Percentiles rank a stretch among this genome's conserved stretches.
phyloP scores from a whole-genome alignment of 2,797 vertebrate genomes.

The Pyrocephalus nanus region DNA sequence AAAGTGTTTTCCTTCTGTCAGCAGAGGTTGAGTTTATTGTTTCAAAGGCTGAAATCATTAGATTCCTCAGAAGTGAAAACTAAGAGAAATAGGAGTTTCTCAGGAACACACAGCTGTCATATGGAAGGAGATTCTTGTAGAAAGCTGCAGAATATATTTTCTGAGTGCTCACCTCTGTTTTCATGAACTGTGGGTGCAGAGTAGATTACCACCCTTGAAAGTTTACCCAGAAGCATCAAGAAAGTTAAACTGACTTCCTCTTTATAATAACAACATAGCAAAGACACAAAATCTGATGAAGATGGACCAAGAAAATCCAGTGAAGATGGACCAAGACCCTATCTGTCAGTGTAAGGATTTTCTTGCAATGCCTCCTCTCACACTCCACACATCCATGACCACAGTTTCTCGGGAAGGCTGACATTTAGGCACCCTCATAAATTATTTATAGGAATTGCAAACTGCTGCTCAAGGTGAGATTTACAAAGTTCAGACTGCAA shows the following conservation, averaged over 20 bases:
- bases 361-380: background rate
- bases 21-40: background rate
- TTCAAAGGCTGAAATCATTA: background rate
- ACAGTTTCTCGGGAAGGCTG: background rate
- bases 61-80: background rate
- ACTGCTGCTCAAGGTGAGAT: background rate
- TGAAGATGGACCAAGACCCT: background rate
- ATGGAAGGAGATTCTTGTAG: background rate
- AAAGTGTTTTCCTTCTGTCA: background rate
- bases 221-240: background rate
- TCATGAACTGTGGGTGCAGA: background rate
- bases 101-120: background rate
- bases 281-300: background rate
- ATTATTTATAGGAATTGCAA: background rate
- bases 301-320: background rate
- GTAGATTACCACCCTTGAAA: background rate
- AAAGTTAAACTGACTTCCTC: background rate
- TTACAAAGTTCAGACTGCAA: background rate
- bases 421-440: background rate
- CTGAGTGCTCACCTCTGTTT: background rate
- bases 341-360: background rate
- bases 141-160: background rate
- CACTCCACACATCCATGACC: rapidly evolving
- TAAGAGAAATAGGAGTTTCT: background rate
- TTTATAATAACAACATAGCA: background rate